Base-by-base conservation (phyloP, 2,888 invertebrate genomes). In the Drosophila setosimentum region DNA sequence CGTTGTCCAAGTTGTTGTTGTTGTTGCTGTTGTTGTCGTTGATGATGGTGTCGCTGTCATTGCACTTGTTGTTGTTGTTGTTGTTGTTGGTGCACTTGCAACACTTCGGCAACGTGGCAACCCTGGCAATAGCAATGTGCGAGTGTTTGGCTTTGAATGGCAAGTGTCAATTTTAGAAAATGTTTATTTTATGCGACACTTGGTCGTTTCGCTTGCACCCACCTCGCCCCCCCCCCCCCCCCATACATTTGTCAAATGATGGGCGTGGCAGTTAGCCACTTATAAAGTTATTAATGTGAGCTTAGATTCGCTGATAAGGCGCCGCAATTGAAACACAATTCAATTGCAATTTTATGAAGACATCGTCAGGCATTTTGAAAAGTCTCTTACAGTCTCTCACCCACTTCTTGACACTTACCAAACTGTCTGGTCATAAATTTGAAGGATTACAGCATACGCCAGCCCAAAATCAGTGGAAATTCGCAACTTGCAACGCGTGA, bases 101-200 rank as follows among this genome's bases (percentile, higher is more conserved):
- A 61, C 79, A 73, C 61, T 64, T 18, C 21, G 16, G 54, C 24
- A 54, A 27, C 55, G 27, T 48, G 37, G 73, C 64, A 54, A 30
- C 54, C 49, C 48, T 55, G 76, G 54, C 45, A 57, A 50, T 64
- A 73, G 73, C 80, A 82, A 77, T 88, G 72, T 24, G 45, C 8
- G 80, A 81, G 74, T 83, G 84, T 82, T 83, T 76, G 80, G 80
- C 76, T 82, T 78, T 82, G 83, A 87, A 84, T 88, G 82, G 81
- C 78, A 90, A 91, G 87, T 88, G 91, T 91, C 89, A 89, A 90
- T 91, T 90, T 90, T 77, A 82, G 84, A 76, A 87, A 89, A 91
- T 91, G 90, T 90, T 89, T 91, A 89, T 91, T 89, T 89, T 84
- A 90, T 84, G 78, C 82, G 70, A 74, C 87, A 80, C 84, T 88